Evolutionary conservation across 2,113 vertebrate genomes (phyloP).

Genomic region (Chunga burmeisteri): DNA sequence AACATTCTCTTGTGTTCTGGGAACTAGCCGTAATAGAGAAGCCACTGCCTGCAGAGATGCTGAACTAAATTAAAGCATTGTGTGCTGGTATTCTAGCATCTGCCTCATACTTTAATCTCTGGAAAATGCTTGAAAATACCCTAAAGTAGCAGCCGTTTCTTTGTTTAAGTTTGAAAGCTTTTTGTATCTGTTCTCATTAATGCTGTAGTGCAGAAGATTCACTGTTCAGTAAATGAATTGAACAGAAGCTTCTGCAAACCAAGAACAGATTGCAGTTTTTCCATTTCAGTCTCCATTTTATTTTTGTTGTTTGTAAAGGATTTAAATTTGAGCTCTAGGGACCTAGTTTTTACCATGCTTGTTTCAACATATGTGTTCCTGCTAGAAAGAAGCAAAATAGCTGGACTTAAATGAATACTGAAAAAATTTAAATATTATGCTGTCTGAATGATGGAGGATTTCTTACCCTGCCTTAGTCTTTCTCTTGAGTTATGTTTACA

Average conservation of each 20-base stretch:
- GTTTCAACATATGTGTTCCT: not conserved
- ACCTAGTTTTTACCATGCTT: not conserved
- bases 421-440: not conserved
- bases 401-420: not conserved
- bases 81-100: constrained; percentile 40
- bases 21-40: constrained; percentile 26
- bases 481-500: not conserved
- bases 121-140: constrained; percentile 48
- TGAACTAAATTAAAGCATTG: constrained; percentile 60
- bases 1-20: constrained; percentile 35
- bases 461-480: not conserved
- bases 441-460: not conserved
- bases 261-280: constrained; percentile 42
- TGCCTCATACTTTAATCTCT: constrained; percentile 37
- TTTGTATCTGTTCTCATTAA: constrained; percentile 54
- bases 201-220: constrained; percentile 9
- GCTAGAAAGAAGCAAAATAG: not conserved
- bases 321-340: constrained; percentile 20
- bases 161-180: constrained; percentile 62
- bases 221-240: constrained; percentile 41
- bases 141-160: constrained; percentile 50
- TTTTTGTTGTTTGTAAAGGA: constrained; percentile 6
- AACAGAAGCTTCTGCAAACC: constrained; percentile 45
- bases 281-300: constrained; percentile 5
- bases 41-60: constrained; percentile 58